phyloP scores from a whole-genome alignment of 2,888 invertebrate genomes.

The Pammene aurita region DNA sequence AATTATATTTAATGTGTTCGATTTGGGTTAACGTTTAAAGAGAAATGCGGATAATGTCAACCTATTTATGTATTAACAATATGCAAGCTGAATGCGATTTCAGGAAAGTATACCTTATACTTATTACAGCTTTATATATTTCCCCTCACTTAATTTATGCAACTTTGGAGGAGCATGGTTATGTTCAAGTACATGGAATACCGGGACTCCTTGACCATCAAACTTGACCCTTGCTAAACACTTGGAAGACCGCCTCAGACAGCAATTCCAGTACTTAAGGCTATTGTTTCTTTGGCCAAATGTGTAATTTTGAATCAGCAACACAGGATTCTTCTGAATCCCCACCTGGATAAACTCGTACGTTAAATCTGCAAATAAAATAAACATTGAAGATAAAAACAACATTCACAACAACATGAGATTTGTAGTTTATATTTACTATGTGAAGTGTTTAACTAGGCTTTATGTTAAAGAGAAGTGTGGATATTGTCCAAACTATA shows the following conservation, averaged over 20 bases:
- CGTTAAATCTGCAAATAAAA: constrained; percentile 44
- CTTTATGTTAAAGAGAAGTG: too few relatives aligned
- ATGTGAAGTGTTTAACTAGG: too few relatives aligned
- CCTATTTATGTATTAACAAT: neutral
- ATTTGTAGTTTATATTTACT: too few relatives aligned
- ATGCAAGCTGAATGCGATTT: neutral
- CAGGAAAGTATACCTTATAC: neutral
- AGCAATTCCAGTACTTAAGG: constrained; percentile 60
- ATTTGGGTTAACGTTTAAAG: neutral
- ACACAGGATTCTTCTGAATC: constrained; percentile 50
- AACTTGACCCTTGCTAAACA: constrained; percentile 44
- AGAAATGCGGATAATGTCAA: neutral
- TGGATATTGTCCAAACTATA: too few relatives aligned
- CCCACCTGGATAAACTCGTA: constrained; percentile 49
- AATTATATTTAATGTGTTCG: too few relatives aligned
- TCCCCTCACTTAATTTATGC: neutral
- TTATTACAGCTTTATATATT: constrained; percentile 18
- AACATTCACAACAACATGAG: too few relatives aligned
- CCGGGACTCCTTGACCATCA: constrained; percentile 12
- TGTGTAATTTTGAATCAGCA: constrained; percentile 51
- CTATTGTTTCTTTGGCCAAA: constrained; percentile 60
- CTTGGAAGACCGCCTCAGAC: neutral
- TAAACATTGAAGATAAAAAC: neutral
- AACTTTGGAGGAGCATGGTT: constrained; percentile 41
- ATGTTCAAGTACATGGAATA: constrained; percentile 28